phyloP scores from a whole-genome alignment of 92 coral and sea anemone species.

The Metridium senile region DNA sequence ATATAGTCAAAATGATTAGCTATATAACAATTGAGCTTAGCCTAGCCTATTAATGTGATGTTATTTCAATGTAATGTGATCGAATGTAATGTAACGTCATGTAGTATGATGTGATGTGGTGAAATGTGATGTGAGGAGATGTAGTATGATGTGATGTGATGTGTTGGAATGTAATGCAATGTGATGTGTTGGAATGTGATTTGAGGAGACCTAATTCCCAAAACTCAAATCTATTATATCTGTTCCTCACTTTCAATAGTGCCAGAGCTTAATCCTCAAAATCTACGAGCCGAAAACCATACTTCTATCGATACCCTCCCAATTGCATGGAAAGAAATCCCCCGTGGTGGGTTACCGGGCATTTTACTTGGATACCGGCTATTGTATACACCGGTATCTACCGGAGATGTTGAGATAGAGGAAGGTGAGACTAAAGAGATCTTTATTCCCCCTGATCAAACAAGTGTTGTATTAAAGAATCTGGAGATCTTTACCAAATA shows the following conservation, averaged over 20 bases:
- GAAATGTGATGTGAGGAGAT: too few species aligned
- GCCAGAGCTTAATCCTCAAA: slow-evolving; percentile 67
- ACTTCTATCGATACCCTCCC: slow-evolving; percentile 62
- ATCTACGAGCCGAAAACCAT: slow-evolving; percentile 57
- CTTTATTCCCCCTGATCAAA: slow-evolving; percentile 29
- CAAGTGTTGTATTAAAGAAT: slow-evolving; percentile 26
- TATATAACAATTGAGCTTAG: too few species aligned
- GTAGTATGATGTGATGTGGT: too few species aligned
- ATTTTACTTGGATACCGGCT: slow-evolving; percentile 67
- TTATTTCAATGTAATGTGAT: too few species aligned
- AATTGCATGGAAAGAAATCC: slow-evolving; percentile 72
- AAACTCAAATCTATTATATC: too few species aligned
- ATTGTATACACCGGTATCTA: slow-evolving; percentile 43
- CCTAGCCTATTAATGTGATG: too few species aligned
- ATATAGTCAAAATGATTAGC: too few species aligned
- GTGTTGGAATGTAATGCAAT: not conserved
- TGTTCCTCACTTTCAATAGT: slow-evolving; percentile 24
- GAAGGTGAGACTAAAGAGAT: slow-evolving; percentile 32
- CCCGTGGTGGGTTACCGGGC: slow-evolving; percentile 63
- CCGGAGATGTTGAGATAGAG: slow-evolving; percentile 40
- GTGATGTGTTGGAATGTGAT: too few species aligned
- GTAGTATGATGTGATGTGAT: not conserved
- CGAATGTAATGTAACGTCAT: too few species aligned
- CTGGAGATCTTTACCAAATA: slow-evolving; percentile 48
- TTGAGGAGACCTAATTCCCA: too few species aligned